Conservation (phyloP, 2,888 invertebrate species). For the Heliconius sara region DNA sequence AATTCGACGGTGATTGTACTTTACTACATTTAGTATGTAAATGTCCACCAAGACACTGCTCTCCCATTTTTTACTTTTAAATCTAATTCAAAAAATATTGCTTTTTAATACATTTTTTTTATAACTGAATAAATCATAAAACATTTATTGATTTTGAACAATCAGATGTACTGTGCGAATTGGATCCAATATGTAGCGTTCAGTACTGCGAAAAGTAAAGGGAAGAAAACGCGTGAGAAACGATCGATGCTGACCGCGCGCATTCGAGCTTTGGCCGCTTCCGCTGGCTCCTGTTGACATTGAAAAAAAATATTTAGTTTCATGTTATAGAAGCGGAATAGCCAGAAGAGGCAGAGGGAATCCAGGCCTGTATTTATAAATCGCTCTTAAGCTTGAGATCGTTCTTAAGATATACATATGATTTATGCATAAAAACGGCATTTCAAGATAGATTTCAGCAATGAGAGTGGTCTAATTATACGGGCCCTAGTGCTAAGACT, state of each 20-base stretch:
- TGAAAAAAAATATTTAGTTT: background rate
- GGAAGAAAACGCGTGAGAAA: constrained; percentile 94
- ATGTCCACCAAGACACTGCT: background rate
- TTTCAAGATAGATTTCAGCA: no score
- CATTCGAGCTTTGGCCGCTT: constrained; percentile 72
- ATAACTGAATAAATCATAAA: background rate
- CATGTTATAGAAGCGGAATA: no score
- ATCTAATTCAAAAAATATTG: background rate
- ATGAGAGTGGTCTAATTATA: no score
- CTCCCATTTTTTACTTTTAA: background rate
- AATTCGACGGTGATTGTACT: no score
- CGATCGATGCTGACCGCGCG: constrained; percentile 92
- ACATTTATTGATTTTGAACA: constrained; percentile 42
- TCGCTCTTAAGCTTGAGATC: no score
- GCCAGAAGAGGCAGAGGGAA: no score
- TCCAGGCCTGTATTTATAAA: no score
- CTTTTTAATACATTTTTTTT: background rate
- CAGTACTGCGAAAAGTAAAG: constrained; percentile 93
- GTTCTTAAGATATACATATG: no score
- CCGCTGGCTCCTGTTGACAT: constrained; percentile 70
- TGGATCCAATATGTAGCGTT: constrained; percentile 96
- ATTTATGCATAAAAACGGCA: no score
- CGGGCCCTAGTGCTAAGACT: no score
- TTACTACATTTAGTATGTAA: background rate
- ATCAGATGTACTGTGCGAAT: constrained; percentile 85